Base-by-base conservation (phyloP, 53 echinoderm and acorn worm genomes). In the Stichopus horrens region DNA sequence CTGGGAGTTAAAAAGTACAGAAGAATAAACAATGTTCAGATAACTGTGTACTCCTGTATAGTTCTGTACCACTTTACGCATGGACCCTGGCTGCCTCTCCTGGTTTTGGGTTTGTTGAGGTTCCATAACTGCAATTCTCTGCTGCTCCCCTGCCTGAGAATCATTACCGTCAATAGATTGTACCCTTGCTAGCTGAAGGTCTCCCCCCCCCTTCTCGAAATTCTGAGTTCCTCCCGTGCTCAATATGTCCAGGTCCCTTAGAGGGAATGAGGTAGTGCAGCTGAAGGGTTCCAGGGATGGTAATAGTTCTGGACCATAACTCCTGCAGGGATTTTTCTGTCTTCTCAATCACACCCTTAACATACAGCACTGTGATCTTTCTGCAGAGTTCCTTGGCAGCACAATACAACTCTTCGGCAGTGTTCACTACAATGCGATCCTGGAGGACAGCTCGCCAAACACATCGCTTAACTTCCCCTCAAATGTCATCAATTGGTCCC, bases 381-480 rank as follows among this genome's bases (percentile, higher is more conserved):
- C n/a, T 79, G n/a, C 79, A 79, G 10, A 79, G 55, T 37, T 79
- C 79, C 10, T n/a, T 79, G 79, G 79, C 79, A 51, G 79, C 52
- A 79, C n/a, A 5, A 53, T 79, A 79, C 10, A 79, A 79, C 55
- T 79, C 79, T n/a, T 52, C n/a, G 18, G 79, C 79, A 54, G 9
- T 52, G n/a, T 79, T 79, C 8, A 79, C 79, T 11, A 79, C 79
- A 52, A 79, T 79, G 55, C 79, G 52, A 53, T 79, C 52, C n/a
- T 79, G 79, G 9, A 79, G 79, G 53, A 79, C 79, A 9, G 81
- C 81, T 18, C 81, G 11, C 81, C 81, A 81, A n/a, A 81, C 81
- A 0, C 20, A 55, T 55, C 81, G 14, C 54, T 81, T 55, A 22
- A 21, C 57, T 5, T 56, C 57, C 5, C 55, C 56, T 20, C 51